A percentile compares a stretch with the other conserved stretches of the same genome.
These are phyloP conservation scores for Pseudococcus longispinus DNA, from an alignment of 2,888 invertebrate species.

Conservation along the genomic window DNA sequence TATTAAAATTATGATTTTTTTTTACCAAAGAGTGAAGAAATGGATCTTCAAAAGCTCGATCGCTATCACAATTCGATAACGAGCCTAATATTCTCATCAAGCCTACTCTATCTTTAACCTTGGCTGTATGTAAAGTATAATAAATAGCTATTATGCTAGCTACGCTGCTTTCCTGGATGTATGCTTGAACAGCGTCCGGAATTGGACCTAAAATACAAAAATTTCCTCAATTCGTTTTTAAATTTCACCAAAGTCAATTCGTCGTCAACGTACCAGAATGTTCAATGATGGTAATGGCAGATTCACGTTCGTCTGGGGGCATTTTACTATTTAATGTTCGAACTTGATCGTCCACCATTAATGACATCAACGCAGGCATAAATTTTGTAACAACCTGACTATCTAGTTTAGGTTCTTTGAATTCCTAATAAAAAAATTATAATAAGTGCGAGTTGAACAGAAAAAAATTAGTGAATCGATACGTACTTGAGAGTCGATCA, in stretches of 20 bases:
- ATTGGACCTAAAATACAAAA: slow-evolving; percentile 71
- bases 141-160: slow-evolving; percentile 95
- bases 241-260: background rate
- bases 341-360: slow-evolving; percentile 79
- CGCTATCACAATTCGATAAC: slow-evolving; percentile 87
- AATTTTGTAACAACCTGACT: slow-evolving; percentile 93
- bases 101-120: slow-evolving; percentile 80
- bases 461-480: background rate
- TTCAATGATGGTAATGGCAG: slow-evolving; percentile 90
- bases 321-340: slow-evolving; percentile 77
- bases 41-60: slow-evolving; percentile 92
- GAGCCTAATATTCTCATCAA: slow-evolving; percentile 87
- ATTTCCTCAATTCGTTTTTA: too few species aligned
- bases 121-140: slow-evolving; percentile 87
- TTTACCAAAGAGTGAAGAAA: slow-evolving; percentile 87
- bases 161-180: slow-evolving; percentile 88
- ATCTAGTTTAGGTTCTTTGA: slow-evolving; percentile 94
- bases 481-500: slow-evolving; percentile 81
- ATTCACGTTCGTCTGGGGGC: slow-evolving; percentile 91
- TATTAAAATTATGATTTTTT: slow-evolving; percentile 12
- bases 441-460: background rate
- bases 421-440: slow-evolving; percentile 70
- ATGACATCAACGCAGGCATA: slow-evolving; percentile 88
- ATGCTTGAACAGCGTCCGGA: slow-evolving; percentile 91
- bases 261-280: slow-evolving; percentile 69